Base-by-base conservation (phyloP, 2,797 vertebrate genomes). In the Mionectes olivaceus region DNA sequence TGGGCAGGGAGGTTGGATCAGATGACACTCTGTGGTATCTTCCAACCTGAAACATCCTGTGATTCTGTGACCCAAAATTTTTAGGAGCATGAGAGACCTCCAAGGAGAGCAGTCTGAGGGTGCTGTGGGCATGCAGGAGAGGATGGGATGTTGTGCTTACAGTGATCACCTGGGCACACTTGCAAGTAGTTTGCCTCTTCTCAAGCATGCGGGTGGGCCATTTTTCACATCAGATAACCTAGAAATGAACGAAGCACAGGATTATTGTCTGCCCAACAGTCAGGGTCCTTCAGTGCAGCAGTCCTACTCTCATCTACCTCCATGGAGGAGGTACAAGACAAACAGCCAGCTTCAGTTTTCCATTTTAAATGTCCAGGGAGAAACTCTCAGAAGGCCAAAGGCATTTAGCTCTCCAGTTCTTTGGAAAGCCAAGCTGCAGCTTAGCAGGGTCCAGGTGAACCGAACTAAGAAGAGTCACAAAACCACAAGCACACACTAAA, bases 321-420 rank as follows among this genome's bases (percentile, higher is more conserved):
- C 0, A 0, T 1, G 30, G 53, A 86, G 35, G 19, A 60, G 6
- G 11, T 10, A 75, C 46, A 24, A 41, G 5, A 46, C 43, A 71
- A 68, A 69, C 22, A 24, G 7, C 16, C 19, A 46, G 0, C 43
- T 13, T 24, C 10, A 83, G 25, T 3, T 41, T 9, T 19, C 46
- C 17, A 4, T 28, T 47, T 69, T 30, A 71, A 61, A 61, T 4
- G 2, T 10, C 50, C 16, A 6, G 9, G 14, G 11, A 55, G 21
- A 59, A 19, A 59, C 16, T 10, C 5, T 13, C 28, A 19, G 56
- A 7, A 60, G 4, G 50, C n/a, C n/a, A 23, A 46, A 71, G 7
- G 9, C 44, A 11, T 25, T 60, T 22, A 35, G 24, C 9, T 4
- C 55, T 28, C 22, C 19, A 14, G 52, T 30, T n/a, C 71, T 59